Base-by-base conservation (phyloP, 2,797 vertebrate species). In the Chelon labrosus region DNA sequence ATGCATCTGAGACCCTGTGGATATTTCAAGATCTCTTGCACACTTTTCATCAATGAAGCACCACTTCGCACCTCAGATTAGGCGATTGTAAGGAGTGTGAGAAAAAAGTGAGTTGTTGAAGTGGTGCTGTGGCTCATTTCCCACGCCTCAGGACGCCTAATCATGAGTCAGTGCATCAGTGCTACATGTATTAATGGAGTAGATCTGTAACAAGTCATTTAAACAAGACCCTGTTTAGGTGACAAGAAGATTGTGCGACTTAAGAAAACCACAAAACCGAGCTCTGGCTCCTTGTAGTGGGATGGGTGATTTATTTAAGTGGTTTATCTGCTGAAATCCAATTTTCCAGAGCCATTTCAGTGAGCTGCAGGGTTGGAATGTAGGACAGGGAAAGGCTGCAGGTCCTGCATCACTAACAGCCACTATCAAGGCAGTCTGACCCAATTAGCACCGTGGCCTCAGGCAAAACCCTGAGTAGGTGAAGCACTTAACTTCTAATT, bases 101-200 rank as follows among this genome's bases (percentile, higher is more conserved):
- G 87, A 91, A 85, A 88, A 87, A 85, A 89, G 81, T 81, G 60
- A 82, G 67, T 37, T 74, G 27, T 69, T 65, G 39, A n/a, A 82
- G 55, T 72, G 57, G 59, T 44, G 73, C 35, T 69, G 20, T 25
- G 60, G 63, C 73, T 61, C 19, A 53, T 62, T 68, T 65, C 70
- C 41, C 69, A 52, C 53, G 59, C 64, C 52, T 63, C 11, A 62
- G 37, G 16, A 59, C 39, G 13, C 39, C 8, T 47, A 47, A 60
- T 65, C 16, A 67, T 56, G 50, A 69, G 38, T 75, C 56, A 73
- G 47, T 73, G 46, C 52, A n/a, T 25, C 13, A 51, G 22, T 47
- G 20, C 53, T 57, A 9, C 27, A 39, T 41, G 17, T 46, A 19
- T 19, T 46, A 31, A 62, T 39, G 25, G 51, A 55, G 12, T 49